phyloP scores from a whole-genome alignment of 2,113 vertebrate species.

The Quiscalus mexicanus region DNA sequence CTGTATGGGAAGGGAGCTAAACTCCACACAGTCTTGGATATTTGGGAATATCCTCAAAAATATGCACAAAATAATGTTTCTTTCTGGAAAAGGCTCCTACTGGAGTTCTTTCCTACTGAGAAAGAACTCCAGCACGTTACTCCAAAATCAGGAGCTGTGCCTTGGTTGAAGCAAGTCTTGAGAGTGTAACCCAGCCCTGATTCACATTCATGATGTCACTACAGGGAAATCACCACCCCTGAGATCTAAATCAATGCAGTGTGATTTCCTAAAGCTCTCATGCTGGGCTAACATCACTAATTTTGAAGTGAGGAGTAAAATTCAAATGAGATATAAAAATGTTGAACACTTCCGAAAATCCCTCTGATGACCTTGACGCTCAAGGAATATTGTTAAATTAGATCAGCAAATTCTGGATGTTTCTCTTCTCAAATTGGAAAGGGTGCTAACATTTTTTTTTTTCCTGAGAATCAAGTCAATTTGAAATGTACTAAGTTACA shows the following conservation, averaged over 20 bases:
- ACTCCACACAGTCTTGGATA: background rate
- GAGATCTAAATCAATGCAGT: conserved; percentile 3
- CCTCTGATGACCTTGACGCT: background rate
- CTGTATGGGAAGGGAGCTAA: background rate
- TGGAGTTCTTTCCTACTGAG: background rate
- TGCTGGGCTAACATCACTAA: background rate
- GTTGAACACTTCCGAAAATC: conserved; percentile 1
- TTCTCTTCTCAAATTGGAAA: background rate
- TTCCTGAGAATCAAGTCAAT: background rate
- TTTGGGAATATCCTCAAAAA: background rate
- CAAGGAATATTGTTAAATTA: background rate
- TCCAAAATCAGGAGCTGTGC: background rate
- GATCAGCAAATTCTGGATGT: background rate
- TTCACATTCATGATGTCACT: background rate
- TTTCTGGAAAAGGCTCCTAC: background rate
- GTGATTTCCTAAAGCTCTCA: conserved; percentile 7
- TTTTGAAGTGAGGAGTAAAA: conserved; percentile 21
- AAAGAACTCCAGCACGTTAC: background rate
- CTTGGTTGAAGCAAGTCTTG: background rate
- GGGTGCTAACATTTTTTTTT: background rate
- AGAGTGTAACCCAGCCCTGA: background rate
- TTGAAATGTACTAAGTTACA: background rate
- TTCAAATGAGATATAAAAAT: conserved; percentile 24
- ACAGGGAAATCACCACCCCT: background rate
- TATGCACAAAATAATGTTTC: background rate